phyloP scores from a whole-genome alignment of 2,888 invertebrate genomes.

The Anticlea derivata region DNA sequence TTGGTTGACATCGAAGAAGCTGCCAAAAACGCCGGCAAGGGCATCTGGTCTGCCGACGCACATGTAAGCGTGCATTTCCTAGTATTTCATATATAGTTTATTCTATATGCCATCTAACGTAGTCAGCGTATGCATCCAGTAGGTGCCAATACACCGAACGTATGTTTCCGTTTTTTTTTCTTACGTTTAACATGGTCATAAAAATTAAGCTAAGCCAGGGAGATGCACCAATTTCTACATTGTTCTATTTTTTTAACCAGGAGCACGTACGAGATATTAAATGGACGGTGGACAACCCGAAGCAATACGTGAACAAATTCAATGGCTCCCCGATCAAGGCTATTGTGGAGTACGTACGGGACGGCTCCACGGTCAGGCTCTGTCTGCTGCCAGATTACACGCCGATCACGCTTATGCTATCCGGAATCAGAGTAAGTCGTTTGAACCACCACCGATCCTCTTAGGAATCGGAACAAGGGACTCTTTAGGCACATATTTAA shows the following conservation, averaged over 20 bases:
- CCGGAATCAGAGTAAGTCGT: constrained; percentile 91
- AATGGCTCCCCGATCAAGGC: constrained; percentile 95
- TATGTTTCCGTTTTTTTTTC: too few relatives aligned
- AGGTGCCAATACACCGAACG: too few relatives aligned
- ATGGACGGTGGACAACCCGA: constrained; percentile 92
- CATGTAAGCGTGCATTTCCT: constrained; percentile 49
- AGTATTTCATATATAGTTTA: too few relatives aligned
- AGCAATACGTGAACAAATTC: constrained; percentile 90
- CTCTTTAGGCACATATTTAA: too few relatives aligned
- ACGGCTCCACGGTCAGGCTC: constrained; percentile 97
- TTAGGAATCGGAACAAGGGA: too few relatives aligned
- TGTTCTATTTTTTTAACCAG: constrained; percentile 51
- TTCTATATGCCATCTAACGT: too few relatives aligned
- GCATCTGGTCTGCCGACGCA: constrained; percentile 87
- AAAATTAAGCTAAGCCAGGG: too few relatives aligned
- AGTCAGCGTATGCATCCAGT: too few relatives aligned
- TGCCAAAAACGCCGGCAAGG: constrained; percentile 94
- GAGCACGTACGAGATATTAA: constrained; percentile 93
- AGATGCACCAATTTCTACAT: too few relatives aligned
- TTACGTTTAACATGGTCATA: too few relatives aligned
- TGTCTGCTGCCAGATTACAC: constrained; percentile 95
- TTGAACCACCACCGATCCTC: too few relatives aligned
- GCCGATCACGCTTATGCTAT: constrained; percentile 96
- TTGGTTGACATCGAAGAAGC: constrained; percentile 94
- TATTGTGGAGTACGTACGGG: constrained; percentile 98